Percentiles rank a stretch among this genome's conserved stretches.
Evolutionary conservation across 2,888 invertebrate genomes (phyloP).

Genomic region (Drymonia ruficornis): DNA sequence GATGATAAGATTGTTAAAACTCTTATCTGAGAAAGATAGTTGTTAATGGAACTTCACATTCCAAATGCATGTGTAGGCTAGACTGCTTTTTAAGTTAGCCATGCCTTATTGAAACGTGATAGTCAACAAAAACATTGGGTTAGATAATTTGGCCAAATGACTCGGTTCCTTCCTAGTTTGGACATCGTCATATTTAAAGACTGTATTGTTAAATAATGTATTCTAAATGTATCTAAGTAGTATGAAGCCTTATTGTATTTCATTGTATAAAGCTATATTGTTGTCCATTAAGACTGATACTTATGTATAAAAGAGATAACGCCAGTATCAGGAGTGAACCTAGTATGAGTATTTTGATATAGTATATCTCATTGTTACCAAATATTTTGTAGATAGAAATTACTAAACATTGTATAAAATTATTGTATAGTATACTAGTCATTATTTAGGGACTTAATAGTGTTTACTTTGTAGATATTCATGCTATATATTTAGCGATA

Average conservation of each 20-base stretch:
- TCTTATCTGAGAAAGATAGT: conserved; percentile 73
- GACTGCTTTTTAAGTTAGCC: conserved; percentile 66
- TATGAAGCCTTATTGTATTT: conserved; percentile 58
- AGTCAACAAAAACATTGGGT: conserved; percentile 57
- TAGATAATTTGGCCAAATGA: conserved; percentile 64
- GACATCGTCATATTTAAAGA: conserved; percentile 61
- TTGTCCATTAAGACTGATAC: conserved; percentile 79
- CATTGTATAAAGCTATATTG: conserved; percentile 51
- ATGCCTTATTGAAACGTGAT: conserved; percentile 74
- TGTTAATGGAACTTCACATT: conserved; percentile 80
- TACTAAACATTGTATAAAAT: conserved; percentile 59
- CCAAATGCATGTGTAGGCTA: conserved; percentile 78
- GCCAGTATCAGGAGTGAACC: conserved; percentile 72
- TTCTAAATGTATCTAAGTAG: conserved; percentile 59
- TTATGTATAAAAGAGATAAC: conserved; percentile 62
- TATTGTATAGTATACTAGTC: conserved; percentile 79
- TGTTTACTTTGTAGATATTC: conserved; percentile 36
- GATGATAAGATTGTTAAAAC: conserved; percentile 72
- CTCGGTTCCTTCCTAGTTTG: conserved; percentile 65
- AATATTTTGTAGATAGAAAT: conserved; percentile 79
- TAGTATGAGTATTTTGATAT: conserved; percentile 78
- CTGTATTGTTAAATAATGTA: conserved; percentile 62
- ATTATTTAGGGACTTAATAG: conserved; percentile 73
- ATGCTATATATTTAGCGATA: conserved; percentile 51
- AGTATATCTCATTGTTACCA: conserved; percentile 83